Conservation (phyloP, 2,113 vertebrate genomes). For the Seriola quinqueradiata region DNA sequence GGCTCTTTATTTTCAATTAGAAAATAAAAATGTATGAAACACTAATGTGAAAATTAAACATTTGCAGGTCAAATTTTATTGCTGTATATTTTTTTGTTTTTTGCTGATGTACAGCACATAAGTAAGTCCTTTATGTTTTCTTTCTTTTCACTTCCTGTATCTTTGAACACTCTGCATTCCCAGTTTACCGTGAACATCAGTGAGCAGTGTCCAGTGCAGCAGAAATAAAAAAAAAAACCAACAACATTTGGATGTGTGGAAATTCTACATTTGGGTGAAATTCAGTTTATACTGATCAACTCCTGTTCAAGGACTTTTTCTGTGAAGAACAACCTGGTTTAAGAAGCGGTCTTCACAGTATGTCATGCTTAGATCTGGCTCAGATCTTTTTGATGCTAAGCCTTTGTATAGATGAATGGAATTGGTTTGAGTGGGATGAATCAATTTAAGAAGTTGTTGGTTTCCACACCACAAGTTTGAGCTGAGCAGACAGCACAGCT, state of each 20-base stretch:
- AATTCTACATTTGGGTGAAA: too few species aligned
- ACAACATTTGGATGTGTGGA: background rate
- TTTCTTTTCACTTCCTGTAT: background rate
- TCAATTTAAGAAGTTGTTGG: background rate
- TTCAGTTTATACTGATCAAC: too few species aligned
- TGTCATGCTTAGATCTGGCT: background rate
- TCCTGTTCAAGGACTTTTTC: background rate
- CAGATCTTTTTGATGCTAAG: background rate
- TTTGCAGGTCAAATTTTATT: too few species aligned
- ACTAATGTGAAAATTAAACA: too few species aligned
- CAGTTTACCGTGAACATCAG: too few species aligned
- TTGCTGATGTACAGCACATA: too few species aligned
- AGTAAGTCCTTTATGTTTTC: too few species aligned
- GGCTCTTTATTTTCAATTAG: background rate
- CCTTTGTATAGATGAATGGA: background rate
- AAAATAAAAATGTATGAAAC: background rate
- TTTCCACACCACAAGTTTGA: background rate
- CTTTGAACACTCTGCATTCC: too few species aligned
- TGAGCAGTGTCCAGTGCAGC: background rate
- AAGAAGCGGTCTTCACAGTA: background rate
- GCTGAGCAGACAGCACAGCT: background rate
- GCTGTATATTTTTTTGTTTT: too few species aligned
- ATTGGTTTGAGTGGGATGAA: background rate
- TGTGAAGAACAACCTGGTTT: too few species aligned
- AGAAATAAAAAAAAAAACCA: background rate